These are phyloP conservation scores for Geophilus truncorum DNA, from an alignment of 2,888 invertebrate genomes.

Conservation along the genomic window DNA sequence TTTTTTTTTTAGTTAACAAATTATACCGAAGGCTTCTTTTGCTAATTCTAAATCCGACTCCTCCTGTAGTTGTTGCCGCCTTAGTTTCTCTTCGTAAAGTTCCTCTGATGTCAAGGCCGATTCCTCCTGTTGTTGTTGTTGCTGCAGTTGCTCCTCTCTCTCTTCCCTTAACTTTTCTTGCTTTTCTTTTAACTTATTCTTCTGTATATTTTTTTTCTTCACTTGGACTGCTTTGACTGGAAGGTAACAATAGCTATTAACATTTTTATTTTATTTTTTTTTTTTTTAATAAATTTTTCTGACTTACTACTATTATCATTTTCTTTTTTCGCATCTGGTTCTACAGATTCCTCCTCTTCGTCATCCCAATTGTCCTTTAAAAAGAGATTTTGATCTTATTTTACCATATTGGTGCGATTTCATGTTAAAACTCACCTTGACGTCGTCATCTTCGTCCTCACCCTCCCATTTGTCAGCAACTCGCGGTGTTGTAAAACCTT, in stretches of 20 bases:
- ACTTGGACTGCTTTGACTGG: constrained; percentile 55
- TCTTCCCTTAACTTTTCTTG: constrained; percentile 46
- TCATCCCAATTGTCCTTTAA: constrained; percentile 90
- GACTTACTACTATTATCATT: not conserved
- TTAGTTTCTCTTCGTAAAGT: constrained; percentile 66
- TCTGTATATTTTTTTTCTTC: constrained; percentile 58
- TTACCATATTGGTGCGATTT: not conserved
- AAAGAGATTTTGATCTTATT: not conserved
- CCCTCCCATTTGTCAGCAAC: constrained; percentile 47
- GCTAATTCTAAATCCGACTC: constrained; percentile 82
- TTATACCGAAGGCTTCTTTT: constrained; percentile 78
- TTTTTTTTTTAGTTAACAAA: not conserved
- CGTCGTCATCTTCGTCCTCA: constrained; percentile 47
- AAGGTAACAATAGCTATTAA: no score
- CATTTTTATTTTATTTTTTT: no score
- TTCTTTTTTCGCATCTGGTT: constrained; percentile 35
- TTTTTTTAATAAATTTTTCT: no score
- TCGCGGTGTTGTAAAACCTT: not conserved
- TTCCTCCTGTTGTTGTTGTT: constrained; percentile 53
- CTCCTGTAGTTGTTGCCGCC: constrained; percentile 73
- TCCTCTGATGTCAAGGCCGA: constrained; percentile 65
- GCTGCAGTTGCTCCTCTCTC: no score
- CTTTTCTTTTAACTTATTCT: constrained; percentile 37
- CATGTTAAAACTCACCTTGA: constrained; percentile 43
- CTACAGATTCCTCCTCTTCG: constrained; percentile 59